Base-by-base conservation (phyloP, 53 echinoderm and acorn worm species). In the Astropecten irregularis region DNA sequence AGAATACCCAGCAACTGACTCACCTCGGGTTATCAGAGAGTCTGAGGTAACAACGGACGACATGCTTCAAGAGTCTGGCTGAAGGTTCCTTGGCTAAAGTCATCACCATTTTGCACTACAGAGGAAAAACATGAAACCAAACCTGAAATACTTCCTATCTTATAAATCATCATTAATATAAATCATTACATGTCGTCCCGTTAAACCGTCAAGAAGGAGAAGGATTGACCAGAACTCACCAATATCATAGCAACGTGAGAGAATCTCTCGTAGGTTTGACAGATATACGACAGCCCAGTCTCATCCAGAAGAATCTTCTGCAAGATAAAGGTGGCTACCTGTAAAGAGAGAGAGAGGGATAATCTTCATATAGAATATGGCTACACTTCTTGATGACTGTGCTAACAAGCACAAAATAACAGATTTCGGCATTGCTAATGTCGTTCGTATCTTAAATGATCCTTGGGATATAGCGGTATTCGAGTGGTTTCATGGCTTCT, bases 201-300 rank as follows among this genome's bases (percentile, higher is more conserved):
- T n/a, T n/a, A n/a, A n/a, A n/a, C n/a, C n/a, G n/a, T n/a, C n/a
- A n/a, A n/a, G n/a, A n/a, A n/a, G n/a, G n/a, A n/a, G n/a, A n/a
- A n/a, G n/a, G n/a, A n/a, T n/a, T n/a, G n/a, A n/a, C n/a, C n/a
- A n/a, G n/a, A n/a, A 85, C 96, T 83, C 44, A 97, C 97, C 69
- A 97, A 79, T 23, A 97, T 97, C 97, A 97, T 97, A 26, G 97
- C 97, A 6, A 97, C 97, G 70, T 97, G 97, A 46, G 97, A 97
- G 83, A 97, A 97, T 85, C 97, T 89, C 63, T 97, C 97, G 21
- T 97, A 97, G 5, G 96, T 97, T 74, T 97, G 97, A 32, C 97
- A 97, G 48, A 97, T 97, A 77, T 97, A 97, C 18, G 97, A 97
- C 26, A 94, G 76, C 10, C 94, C 97, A 1, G 97, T 97, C 68